Conservation (phyloP, 2,888 invertebrate genomes). For the Steromphala cineraria region DNA sequence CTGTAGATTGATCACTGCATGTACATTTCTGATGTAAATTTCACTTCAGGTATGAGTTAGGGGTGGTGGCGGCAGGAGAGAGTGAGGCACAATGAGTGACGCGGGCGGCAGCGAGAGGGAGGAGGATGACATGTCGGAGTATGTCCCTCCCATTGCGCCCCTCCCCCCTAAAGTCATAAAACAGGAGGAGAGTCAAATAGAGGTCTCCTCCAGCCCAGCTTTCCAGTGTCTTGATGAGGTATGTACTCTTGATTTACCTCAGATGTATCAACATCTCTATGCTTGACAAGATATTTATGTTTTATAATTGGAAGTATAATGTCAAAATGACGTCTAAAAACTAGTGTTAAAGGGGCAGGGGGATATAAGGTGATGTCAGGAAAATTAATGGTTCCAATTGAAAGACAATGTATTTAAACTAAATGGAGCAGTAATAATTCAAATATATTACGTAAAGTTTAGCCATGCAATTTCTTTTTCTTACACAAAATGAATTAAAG, state of each 20-base stretch:
- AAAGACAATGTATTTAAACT: no score
- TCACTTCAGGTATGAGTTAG: background rate
- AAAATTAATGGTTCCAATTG: no score
- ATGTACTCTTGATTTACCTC: slow-evolving; percentile 25
- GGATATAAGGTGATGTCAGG: no score
- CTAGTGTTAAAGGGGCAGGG: no score
- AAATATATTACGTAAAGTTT: no score
- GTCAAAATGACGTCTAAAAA: no score
- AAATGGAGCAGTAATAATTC: no score
- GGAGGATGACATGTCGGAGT: slow-evolving; percentile 42
- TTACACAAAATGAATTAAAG: no score
- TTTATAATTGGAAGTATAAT: no score
- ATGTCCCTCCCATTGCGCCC: slow-evolving; percentile 70
- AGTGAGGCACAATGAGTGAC: background rate
- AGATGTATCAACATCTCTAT: background rate
- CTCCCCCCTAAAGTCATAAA: slow-evolving; percentile 70
- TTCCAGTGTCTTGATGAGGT: slow-evolving; percentile 75
- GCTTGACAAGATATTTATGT: no score
- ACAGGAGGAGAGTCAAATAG: slow-evolving; percentile 73
- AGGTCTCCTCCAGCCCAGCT: slow-evolving; percentile 74
- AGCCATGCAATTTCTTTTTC: no score
- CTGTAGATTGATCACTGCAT: background rate
- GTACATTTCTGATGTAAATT: no score
- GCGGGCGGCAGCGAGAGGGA: slow-evolving; percentile 21
- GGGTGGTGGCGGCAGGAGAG: background rate